Base-by-base conservation (phyloP, 2,888 invertebrate genomes). In the Drosophila putrida region DNA sequence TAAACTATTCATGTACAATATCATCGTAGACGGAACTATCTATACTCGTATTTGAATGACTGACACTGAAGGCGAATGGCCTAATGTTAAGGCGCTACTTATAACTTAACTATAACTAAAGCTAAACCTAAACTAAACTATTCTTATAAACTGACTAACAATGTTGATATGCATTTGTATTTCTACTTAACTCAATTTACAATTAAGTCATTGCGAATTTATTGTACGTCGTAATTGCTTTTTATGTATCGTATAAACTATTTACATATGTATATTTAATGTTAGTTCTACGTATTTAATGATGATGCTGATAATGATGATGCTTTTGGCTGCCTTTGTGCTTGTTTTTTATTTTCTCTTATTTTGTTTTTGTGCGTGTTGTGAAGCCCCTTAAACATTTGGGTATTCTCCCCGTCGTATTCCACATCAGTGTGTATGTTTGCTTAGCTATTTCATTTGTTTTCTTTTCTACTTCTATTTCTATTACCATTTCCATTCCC, bases 21-120 rank as follows among this genome's bases (percentile, higher is more conserved):
- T 51, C 35, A 64, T 53, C 51, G 51, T 60, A 59, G 35, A 55
- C 44, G 60, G 35, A 63, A 67, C 73, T 73, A 43, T 62, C 44
- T 63, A 54, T 67, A 62, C 66, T 78, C 77, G 64, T 77, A 82
- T 75, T 92, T 92, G 92, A 91, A 88, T 92, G 92, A 92, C 92
- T 91, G 92, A 92, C 92, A 92, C 92, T 92, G 88, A 88, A 89
- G 89, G 91, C 80, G 81, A 75, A 75, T 55, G 33, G 47, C 43
- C 66, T 39, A 35, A 43, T 65, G 44, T 47, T 61, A 62, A 59
- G 63, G 61, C 71, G 71, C 74, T 74, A 70, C 69, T 79, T 62
- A 46, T 60, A 68, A 57, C 61, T 71, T 51, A 68, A 70, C 13
- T 58, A 47, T 50, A 66, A 35, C 46, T 46, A 44, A 55, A 53